Percentiles rank a stretch among this genome's conserved stretches.
Conservation (phyloP, 2,113 vertebrate species). For the Sialia sialis region DNA sequence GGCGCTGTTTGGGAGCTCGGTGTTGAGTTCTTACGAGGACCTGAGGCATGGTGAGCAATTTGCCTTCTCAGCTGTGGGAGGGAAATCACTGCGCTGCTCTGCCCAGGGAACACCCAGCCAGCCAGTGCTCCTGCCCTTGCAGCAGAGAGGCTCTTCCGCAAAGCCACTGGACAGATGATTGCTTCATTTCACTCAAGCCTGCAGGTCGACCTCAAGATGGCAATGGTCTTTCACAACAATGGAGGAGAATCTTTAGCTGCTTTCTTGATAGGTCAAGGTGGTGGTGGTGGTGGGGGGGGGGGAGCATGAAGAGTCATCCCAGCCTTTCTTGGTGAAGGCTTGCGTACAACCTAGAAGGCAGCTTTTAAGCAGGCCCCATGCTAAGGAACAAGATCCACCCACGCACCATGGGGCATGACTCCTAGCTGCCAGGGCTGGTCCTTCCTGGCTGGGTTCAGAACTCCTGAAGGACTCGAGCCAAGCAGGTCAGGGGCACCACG, state of each 20-base stretch:
- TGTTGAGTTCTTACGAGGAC: not conserved
- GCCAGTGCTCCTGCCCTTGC: not conserved
- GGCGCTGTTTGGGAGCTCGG: accelerated
- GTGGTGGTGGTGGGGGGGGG: accelerated
- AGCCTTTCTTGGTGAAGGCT: not conserved
- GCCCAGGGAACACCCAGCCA: not conserved
- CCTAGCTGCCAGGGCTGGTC: slow-evolving; percentile 29
- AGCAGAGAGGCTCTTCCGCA: not conserved
- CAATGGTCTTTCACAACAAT: not conserved
- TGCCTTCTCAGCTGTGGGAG: not conserved
- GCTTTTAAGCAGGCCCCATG: not conserved
- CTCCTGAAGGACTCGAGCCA: not conserved
- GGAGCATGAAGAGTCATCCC: accelerated
- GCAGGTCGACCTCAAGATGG: not conserved
- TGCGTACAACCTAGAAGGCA: not conserved
- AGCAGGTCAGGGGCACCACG: slow-evolving; percentile 15
- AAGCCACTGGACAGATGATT: not conserved
- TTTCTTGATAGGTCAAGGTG: not conserved
- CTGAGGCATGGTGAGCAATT: not conserved
- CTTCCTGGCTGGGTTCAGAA: slow-evolving; percentile 19
- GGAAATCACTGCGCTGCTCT: not conserved
- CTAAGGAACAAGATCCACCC: slow-evolving; percentile 5
- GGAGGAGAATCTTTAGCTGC: not conserved
- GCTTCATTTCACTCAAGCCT: not conserved
- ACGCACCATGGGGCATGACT: not conserved